Base-by-base conservation (phyloP, 2,888 invertebrate species). In the Caradrina clavipalpis region DNA sequence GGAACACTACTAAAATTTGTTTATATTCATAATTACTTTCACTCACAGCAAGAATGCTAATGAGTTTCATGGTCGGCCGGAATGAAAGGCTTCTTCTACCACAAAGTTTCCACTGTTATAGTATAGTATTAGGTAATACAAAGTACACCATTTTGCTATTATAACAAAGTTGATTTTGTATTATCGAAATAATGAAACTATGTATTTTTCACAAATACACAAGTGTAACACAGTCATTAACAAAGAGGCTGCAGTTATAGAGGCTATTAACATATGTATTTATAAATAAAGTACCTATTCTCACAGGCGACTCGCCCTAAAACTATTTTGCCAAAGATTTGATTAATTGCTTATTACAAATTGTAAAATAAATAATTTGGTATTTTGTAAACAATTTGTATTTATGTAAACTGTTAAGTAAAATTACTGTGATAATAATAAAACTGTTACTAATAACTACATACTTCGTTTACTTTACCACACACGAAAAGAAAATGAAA, bases 341-440 rank as follows among this genome's bases (percentile, higher is more conserved):
- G 61, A 71, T 71, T 80, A 67, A 80, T 82, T 73, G 57, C 68
- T 70, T 78, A 59, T 58, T 67, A 53, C 65, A 71, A 56, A 56
- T 31, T 60, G 15, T 45, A 64, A 69, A 42, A 65, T 59, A 62
- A 73, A 68, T 70, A 73, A 61, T 68, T 59, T 61, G n/a, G 57
- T 53, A 73, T 69, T 73, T 78, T 76, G 62, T 56, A 68, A 71
- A 67, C 60, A 75, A 76, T 61, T 68, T 75, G 53, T 76, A 66
- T 83, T 62, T 77, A 72, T 81, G 59, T 83, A 81, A 73, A 53
- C 21, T 13, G 6, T 56, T 83, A 86, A 77, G 72, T 79, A 83
- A 87, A 86, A 86, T 84, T 86, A 90, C 92, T 93, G 93, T 93
- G 92, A 93, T 92, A 92, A 88, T 72, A 89, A 89, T 88, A 88